Percentiles rank a stretch among this genome's conserved stretches.
Conservation (phyloP, 1,140 invertebrate genomes). For the Telenomus remus region DNA sequence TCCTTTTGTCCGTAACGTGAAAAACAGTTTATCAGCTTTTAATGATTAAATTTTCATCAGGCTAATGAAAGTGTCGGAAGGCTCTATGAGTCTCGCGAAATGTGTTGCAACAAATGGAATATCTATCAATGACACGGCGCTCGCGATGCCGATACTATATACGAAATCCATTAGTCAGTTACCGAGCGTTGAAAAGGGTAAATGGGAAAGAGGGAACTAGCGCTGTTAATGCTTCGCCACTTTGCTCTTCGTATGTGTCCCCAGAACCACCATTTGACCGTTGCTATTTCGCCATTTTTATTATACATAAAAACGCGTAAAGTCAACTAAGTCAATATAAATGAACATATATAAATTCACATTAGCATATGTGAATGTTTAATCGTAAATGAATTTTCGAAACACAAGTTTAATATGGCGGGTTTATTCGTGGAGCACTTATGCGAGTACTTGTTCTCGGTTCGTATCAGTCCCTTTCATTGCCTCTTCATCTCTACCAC, state of each 20-base stretch:
- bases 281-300: no score
- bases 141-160: constrained; percentile 18
- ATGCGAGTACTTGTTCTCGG: not conserved
- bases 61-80: constrained; percentile 26
- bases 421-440: not conserved
- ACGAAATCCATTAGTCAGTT: constrained; percentile 39
- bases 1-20: constrained; percentile 5
- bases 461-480: constrained; percentile 4
- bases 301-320: no score
- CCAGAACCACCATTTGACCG: constrained; percentile 15
- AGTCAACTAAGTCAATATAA: no score
- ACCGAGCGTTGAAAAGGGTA: constrained; percentile 16
- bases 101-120: constrained; percentile 38
- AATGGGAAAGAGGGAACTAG: constrained; percentile 17
- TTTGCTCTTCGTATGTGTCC: constrained; percentile 19
- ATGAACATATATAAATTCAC: no score
- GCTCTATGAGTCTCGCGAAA: constrained; percentile 9
- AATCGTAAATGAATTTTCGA: no score
- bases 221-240: constrained; percentile 22
- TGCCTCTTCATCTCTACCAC: not conserved
- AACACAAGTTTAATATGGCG: no score
- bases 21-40: constrained; percentile 35
- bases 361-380: no score
- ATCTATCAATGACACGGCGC: constrained; percentile 20
- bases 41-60: constrained; percentile 37